A percentile compares a stretch with the other conserved stretches of the same genome.
These are phyloP conservation scores for Xiphorhynchus erythropygius DNA, from an alignment of 2,797 vertebrate species.

Conservation along the genomic window DNA sequence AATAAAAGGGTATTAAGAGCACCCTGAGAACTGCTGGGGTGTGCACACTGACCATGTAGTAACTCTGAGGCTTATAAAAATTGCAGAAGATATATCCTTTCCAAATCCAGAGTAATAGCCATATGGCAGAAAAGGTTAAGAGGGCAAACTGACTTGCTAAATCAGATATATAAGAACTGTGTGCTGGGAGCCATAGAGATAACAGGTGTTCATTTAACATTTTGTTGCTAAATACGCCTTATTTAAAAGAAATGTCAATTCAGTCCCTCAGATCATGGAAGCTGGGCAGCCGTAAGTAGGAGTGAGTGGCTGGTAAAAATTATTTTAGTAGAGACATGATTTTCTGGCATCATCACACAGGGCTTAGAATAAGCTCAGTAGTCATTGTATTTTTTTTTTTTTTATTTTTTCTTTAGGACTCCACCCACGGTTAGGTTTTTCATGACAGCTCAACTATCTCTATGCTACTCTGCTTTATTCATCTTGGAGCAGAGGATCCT, in stretches of 20 bases:
- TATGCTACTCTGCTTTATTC: not conserved
- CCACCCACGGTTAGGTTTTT: not conserved
- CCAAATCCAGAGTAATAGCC: not conserved
- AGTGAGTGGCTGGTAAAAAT: not conserved
- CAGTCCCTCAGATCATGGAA: not conserved
- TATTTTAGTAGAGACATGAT: not conserved
- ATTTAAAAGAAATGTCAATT: not conserved
- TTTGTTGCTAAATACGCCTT: not conserved
- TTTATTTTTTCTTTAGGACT: not conserved
- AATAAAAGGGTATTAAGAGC: not conserved
- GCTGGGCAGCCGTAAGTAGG: not conserved
- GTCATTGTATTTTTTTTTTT: not conserved
- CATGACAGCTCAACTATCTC: not conserved
- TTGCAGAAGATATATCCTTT: not conserved
- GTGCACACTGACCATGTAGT: not conserved
- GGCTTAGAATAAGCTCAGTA: not conserved
- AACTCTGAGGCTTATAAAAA: not conserved
- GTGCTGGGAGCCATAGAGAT: not conserved
- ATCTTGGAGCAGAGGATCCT: not conserved
- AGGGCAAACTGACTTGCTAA: not conserved
- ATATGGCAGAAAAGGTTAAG: not conserved
- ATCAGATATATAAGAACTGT: not conserved
- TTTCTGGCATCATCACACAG: not conserved
- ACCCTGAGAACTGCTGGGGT: not conserved
- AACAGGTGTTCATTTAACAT: not conserved